Evolutionary conservation across 2,888 invertebrate species (phyloP).

Genomic region (Byasa hedistus): DNA sequence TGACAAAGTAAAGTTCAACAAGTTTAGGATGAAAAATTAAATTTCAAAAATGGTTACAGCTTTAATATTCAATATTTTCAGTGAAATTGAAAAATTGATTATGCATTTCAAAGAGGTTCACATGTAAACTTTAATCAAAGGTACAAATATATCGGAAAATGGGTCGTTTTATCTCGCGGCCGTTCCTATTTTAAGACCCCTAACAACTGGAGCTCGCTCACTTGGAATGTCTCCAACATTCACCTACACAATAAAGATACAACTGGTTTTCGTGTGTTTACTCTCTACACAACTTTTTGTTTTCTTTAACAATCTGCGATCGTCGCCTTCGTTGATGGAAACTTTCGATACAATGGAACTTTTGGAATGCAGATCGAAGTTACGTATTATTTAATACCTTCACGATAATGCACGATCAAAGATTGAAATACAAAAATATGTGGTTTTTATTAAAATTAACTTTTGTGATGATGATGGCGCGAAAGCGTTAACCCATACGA

Average conservation of each 20-base stretch:
- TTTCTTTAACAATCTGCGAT: slow-evolving; percentile 13
- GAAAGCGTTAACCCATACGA: too few species aligned
- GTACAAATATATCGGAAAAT: slow-evolving; percentile 48
- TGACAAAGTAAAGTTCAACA: too few species aligned
- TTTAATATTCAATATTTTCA: too few species aligned
- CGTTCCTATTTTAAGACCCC: slow-evolving; percentile 61
- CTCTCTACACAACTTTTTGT: slow-evolving; percentile 11
- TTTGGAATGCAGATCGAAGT: not conserved
- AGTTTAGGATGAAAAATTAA: too few species aligned
- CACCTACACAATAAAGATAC: slow-evolving; percentile 46
- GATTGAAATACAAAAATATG: too few species aligned
- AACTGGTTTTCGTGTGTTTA: slow-evolving; percentile 46
- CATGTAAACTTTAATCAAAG: not conserved
- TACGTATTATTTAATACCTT: too few species aligned
- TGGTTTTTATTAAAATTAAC: too few species aligned
- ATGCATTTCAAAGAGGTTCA: too few species aligned
- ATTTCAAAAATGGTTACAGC: too few species aligned
- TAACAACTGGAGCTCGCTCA: slow-evolving; percentile 62
- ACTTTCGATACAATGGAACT: not conserved
- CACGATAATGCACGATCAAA: too few species aligned
- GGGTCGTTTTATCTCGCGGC: slow-evolving; percentile 56
- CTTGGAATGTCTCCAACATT: slow-evolving; percentile 72
- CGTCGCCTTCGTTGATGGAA: slow-evolving; percentile 5
- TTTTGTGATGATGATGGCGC: too few species aligned
- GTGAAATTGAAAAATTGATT: too few species aligned